Conservation (phyloP, 2,888 invertebrate genomes). For the Eurois occulta region DNA sequence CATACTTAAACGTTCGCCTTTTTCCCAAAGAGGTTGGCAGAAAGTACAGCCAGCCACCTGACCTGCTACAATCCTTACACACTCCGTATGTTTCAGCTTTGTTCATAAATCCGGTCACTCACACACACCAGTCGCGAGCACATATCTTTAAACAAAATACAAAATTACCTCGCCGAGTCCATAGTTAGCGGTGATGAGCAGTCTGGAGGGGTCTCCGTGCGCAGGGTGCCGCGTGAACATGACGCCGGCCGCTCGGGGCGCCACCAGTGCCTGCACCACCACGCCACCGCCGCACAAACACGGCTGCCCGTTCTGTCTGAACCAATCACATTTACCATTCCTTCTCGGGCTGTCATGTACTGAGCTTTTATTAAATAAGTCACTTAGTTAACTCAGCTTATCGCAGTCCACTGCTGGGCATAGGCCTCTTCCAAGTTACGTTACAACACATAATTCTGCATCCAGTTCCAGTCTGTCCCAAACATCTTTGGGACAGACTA, state of each 20-base stretch:
- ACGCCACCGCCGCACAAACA: constrained; percentile 94
- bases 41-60: no score
- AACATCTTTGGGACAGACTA: no score
- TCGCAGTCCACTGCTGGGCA: background rate
- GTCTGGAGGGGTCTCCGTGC: constrained; percentile 92
- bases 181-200: constrained; percentile 94
- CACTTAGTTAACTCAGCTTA: background rate
- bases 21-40: no score
- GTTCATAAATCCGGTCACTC: background rate
- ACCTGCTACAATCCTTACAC: background rate
- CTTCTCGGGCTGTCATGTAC: background rate
- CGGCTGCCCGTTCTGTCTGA: constrained; percentile 93
- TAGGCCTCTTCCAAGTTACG: background rate
- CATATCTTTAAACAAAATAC: background rate
- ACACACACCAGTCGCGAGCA: background rate
- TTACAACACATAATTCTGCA: background rate
- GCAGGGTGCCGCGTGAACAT: constrained; percentile 95
- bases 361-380: background rate
- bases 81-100: background rate
- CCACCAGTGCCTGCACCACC: constrained; percentile 94
- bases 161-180: constrained; percentile 94
- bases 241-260: constrained; percentile 94
- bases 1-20: no score
- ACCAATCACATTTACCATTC: constrained; percentile 10
- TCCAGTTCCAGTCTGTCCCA: background rate